Evolutionary conservation across 2,797 vertebrate species (phyloP).

Genomic region (Acridotheres tristis): DNA sequence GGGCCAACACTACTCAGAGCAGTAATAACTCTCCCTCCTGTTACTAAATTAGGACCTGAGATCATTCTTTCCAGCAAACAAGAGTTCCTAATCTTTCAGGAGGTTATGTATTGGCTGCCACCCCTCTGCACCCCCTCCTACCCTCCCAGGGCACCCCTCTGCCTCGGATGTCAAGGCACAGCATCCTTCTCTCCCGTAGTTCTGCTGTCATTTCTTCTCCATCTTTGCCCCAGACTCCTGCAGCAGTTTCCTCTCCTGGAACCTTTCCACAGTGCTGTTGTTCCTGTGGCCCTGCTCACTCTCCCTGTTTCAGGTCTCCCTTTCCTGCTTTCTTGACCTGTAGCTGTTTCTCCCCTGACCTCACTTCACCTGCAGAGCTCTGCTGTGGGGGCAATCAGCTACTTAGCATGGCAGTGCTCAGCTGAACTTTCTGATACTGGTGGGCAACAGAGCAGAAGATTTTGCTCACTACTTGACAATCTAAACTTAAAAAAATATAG

Average conservation of each 20-base stretch:
- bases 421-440: not conserved
- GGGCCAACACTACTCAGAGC: not conserved
- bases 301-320: not conserved
- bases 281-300: not conserved
- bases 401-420: not conserved
- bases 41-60: constrained; percentile 9
- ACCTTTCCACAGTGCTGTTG: not conserved
- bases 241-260: not conserved
- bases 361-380: not conserved
- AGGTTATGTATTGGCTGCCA: not conserved
- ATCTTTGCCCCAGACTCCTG: not conserved
- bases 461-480: not conserved
- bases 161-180: not conserved
- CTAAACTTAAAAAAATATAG: not conserved
- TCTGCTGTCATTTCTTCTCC: not conserved
- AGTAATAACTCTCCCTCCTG: not conserved
- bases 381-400: not conserved
- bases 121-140: not conserved
- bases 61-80: constrained; percentile 25
- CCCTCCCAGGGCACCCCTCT: not conserved
- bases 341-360: not conserved
- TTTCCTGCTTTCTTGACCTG: not conserved
- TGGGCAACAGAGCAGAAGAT: not conserved
- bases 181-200: not conserved
- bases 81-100: constrained; percentile 16